Conservation (phyloP, 2,888 invertebrate species). For the Pyrochroa serraticornis region DNA sequence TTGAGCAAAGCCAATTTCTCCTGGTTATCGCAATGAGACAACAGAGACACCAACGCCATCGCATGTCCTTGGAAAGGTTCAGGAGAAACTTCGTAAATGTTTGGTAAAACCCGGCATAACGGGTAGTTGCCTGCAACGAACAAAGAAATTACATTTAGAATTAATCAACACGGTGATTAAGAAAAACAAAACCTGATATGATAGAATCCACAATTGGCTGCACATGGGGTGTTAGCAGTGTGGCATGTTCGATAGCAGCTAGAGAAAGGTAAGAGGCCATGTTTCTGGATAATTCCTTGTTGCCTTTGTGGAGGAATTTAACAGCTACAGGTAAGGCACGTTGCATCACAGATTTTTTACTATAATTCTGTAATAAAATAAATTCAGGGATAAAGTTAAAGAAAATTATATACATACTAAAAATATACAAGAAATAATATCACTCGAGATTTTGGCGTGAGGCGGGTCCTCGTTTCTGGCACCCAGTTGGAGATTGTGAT, state of each 20-base stretch:
- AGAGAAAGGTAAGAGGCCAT: slow-evolving; percentile 91
- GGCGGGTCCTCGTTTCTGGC: slow-evolving; percentile 87
- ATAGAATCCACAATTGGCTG: slow-evolving; percentile 91
- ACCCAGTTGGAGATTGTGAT: slow-evolving; percentile 84
- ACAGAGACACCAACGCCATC: slow-evolving; percentile 77
- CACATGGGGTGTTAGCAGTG: slow-evolving; percentile 83
- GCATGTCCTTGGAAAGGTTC: slow-evolving; percentile 86
- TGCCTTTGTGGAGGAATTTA: slow-evolving; percentile 88
- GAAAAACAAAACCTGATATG: slow-evolving; percentile 69
- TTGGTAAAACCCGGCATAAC: slow-evolving; percentile 85
- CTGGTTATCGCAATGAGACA: slow-evolving; percentile 83
- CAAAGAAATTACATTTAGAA: neutral
- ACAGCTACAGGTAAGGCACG: slow-evolving; percentile 88
- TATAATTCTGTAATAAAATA: slow-evolving; percentile 66
- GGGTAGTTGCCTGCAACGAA: slow-evolving; percentile 78
- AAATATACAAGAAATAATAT: slow-evolving; percentile 93
- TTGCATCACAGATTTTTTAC: slow-evolving; percentile 77
- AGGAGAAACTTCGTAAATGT: slow-evolving; percentile 87
- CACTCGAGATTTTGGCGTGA: slow-evolving; percentile 95
- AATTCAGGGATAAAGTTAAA: neutral
- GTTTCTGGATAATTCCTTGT: slow-evolving; percentile 86
- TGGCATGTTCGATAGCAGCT: slow-evolving; percentile 90
- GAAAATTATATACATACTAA: slow-evolving; percentile 67
- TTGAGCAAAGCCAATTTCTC: slow-evolving; percentile 86
- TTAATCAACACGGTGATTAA: neutral